phyloP scores from a whole-genome alignment of 2,113 vertebrate genomes.

The Crotalus helleri region DNA sequence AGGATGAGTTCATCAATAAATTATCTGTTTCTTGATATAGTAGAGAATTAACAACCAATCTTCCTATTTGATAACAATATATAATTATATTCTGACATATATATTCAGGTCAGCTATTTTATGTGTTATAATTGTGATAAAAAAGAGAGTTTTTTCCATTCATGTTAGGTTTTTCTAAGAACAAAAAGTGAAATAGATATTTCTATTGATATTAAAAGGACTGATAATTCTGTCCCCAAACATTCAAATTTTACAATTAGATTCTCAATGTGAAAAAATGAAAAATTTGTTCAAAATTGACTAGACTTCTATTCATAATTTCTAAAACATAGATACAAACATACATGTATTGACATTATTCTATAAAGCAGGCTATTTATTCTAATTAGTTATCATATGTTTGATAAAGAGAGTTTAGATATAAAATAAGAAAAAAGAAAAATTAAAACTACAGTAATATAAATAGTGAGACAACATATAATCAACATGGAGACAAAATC shows the following conservation, averaged over 20 bases:
- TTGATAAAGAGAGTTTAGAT: not conserved
- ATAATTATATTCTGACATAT: not conserved
- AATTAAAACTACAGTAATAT: not conserved
- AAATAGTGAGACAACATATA: not conserved
- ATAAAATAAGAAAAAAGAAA: not conserved
- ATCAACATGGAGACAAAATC: not conserved
- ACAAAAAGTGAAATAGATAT: not conserved
- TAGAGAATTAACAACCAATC: conserved; percentile 1
- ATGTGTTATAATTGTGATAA: not conserved
- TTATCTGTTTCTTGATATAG: not conserved
- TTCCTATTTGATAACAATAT: not conserved
- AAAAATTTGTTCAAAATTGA: not conserved
- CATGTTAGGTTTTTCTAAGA: not conserved
- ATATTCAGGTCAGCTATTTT: not conserved
- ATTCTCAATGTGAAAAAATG: not conserved
- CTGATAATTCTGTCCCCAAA: not conserved
- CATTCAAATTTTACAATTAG: not conserved
- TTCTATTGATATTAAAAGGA: not conserved
- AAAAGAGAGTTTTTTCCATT: not conserved
- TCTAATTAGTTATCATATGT: not conserved
- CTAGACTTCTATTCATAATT: not conserved
- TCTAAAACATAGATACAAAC: not conserved
- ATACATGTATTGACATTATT: not conserved
- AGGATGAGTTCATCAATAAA: conserved; percentile 4
- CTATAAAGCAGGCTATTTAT: not conserved